These are phyloP conservation scores for Spilarctia lutea DNA, from an alignment of 2,888 invertebrate genomes.

Conservation along the genomic window DNA sequence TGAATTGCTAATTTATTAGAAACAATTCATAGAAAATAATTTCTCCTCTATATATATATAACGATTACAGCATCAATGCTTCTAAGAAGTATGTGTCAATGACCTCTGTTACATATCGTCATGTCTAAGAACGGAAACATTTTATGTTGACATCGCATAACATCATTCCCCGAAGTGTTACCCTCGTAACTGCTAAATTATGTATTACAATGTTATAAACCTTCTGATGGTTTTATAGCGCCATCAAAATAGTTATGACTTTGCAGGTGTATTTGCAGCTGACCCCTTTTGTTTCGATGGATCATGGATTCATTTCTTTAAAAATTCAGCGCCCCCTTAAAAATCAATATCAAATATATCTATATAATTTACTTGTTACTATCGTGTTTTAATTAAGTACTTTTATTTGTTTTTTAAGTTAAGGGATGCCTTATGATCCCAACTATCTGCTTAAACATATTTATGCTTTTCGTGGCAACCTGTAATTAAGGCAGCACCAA, in stretches of 20 bases:
- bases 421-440: no score
- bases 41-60: not conserved
- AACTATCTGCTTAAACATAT: no score
- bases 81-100: not conserved
- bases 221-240: slow-evolving; percentile 71
- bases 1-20: not conserved
- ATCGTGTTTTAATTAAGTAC: no score
- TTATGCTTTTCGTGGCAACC: no score
- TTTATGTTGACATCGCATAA: slow-evolving; percentile 29
- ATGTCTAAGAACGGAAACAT: slow-evolving; percentile 39
- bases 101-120: slow-evolving; percentile 1
- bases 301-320: slow-evolving; percentile 14
- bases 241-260: slow-evolving; percentile 69
- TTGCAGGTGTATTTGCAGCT: slow-evolving; percentile 63
- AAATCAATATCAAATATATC: not conserved
- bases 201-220: slow-evolving; percentile 71
- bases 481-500: no score
- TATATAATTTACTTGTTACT: no score
- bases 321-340: slow-evolving; percentile 1
- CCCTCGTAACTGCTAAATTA: slow-evolving; percentile 65
- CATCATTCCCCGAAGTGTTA: slow-evolving; percentile 51
- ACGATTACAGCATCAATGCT: not conserved
- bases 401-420: no score
- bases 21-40: not conserved
- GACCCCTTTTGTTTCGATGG: slow-evolving; percentile 29